Percentiles rank a stretch among this genome's conserved stretches.
Conservation (phyloP, 2,797 vertebrate species). For the Cichlasoma orientale region DNA sequence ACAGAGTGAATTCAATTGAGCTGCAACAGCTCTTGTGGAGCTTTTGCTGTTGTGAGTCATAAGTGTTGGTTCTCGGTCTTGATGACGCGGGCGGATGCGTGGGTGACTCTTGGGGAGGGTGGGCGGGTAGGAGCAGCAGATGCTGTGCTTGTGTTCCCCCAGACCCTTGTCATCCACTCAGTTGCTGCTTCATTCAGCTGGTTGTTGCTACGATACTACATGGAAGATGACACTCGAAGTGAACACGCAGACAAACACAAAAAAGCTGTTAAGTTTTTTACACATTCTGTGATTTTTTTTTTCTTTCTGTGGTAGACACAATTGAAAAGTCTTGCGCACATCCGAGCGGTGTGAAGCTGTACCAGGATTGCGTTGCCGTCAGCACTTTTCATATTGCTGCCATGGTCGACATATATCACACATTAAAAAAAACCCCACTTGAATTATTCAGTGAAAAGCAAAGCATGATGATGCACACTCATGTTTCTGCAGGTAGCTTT, state of each 20-base stretch:
- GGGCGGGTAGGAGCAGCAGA: constrained; percentile 48
- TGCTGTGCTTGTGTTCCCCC: constrained; percentile 55
- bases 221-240: constrained; percentile 47
- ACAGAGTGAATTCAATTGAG: constrained; percentile 36
- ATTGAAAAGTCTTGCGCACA: constrained; percentile 2
- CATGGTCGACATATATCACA: not conserved
- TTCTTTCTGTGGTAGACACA: constrained; percentile 22
- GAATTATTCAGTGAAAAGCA: not conserved
- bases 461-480: not conserved
- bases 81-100: constrained; percentile 61
- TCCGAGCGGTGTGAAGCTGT: not conserved
- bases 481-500: not conserved
- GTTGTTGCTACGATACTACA: constrained; percentile 72
- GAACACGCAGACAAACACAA: constrained; percentile 20
- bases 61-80: constrained; percentile 63
- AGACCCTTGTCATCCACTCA: constrained; percentile 64
- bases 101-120: constrained; percentile 51
- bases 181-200: constrained; percentile 42
- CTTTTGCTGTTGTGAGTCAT: constrained; percentile 67
- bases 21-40: constrained; percentile 31
- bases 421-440: not conserved
- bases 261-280: constrained; percentile 35
- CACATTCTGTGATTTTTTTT: constrained; percentile 1
- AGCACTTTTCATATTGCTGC: not conserved
- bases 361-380: not conserved